A percentile compares a stretch with the other conserved stretches of the same genome.
These are phyloP conservation scores for Eumeta japonica DNA, from an alignment of 1,140 invertebrate genomes.

Conservation along the genomic window DNA sequence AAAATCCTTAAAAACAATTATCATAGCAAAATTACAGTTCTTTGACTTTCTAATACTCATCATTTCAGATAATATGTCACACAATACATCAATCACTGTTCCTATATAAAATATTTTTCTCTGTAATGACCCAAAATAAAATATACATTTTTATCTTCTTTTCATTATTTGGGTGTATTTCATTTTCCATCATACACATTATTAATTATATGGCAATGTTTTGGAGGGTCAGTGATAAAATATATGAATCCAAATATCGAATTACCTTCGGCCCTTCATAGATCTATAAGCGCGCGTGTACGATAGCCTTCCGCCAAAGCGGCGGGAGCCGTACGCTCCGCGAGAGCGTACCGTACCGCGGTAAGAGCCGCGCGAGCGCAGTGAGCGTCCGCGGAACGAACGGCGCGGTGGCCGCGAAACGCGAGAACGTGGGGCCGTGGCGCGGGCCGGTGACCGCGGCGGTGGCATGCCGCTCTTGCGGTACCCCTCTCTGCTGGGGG, in stretches of 20 bases:
- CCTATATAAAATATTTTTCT: too few relatives aligned
- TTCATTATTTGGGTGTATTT: not conserved
- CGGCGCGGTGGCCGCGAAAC: slow-evolving; percentile 37
- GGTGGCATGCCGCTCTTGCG: slow-evolving; percentile 52
- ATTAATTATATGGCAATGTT: not conserved
- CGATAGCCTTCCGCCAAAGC: slow-evolving; percentile 36
- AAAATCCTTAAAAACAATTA: too few relatives aligned
- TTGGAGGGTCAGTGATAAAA: too few relatives aligned
- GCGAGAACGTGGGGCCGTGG: slow-evolving; percentile 16
- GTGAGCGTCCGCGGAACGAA: slow-evolving; percentile 46
- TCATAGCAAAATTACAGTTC: too few relatives aligned
- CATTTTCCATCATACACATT: not conserved
- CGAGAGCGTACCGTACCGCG: slow-evolving; percentile 44
- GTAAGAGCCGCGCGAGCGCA: slow-evolving; percentile 44
- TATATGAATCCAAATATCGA: too few relatives aligned
- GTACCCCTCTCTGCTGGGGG: slow-evolving; percentile 42
- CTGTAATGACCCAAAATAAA: too few relatives aligned
- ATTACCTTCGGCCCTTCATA: slow-evolving; percentile 50
- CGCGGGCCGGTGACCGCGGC: slow-evolving; percentile 39
- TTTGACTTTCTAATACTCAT: too few relatives aligned
- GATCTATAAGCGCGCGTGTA: slow-evolving; percentile 43
- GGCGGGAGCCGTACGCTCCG: slow-evolving; percentile 35
- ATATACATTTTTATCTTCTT: too few relatives aligned
- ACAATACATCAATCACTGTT: too few relatives aligned
- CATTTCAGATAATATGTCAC: too few relatives aligned